phyloP scores from a whole-genome alignment of 1,140 invertebrate species.

The Plutomurus gul region DNA sequence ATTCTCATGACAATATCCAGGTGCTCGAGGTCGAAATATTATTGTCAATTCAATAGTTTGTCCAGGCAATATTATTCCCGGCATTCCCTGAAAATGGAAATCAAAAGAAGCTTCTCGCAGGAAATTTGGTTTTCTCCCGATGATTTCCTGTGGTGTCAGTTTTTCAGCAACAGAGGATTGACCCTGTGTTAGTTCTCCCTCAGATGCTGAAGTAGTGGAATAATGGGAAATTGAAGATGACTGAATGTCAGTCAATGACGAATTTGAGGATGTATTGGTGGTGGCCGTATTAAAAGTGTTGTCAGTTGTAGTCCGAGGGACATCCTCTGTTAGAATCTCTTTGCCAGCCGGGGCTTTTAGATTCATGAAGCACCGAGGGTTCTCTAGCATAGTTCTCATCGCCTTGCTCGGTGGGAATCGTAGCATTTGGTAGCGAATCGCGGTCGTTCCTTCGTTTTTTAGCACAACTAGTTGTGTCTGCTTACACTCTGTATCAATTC shows the following conservation, averaged over 20 bases:
- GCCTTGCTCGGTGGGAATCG: constrained; percentile 38
- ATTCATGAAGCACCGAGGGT: constrained; percentile 5
- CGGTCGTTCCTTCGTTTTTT: constrained; percentile 44
- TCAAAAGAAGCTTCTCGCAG: not conserved
- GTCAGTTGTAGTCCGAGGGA: too few species aligned
- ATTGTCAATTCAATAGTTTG: constrained; percentile 40
- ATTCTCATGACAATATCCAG: constrained; percentile 45
- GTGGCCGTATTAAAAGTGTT: too few species aligned
- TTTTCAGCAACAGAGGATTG: not conserved
- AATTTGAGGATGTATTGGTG: too few species aligned
- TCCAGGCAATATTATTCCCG: constrained; percentile 37
- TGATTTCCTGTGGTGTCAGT: not conserved
- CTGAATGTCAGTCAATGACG: too few species aligned
- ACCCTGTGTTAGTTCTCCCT: too few species aligned
- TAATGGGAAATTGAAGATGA: too few species aligned
- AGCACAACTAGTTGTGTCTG: constrained; percentile 15
- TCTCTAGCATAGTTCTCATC: constrained; percentile 13
- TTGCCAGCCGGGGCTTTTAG: not conserved
- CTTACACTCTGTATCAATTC: constrained; percentile 33
- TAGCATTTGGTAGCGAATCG: constrained; percentile 46
- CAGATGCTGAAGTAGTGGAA: too few species aligned
- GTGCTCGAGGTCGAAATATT: constrained; percentile 26
- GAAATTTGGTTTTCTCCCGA: not conserved
- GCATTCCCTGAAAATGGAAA: constrained; percentile 42
- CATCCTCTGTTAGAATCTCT: too few species aligned